These are phyloP conservation scores for Peromyscus melanophrys DNA, from an alignment of 2,797 vertebrate genomes.

Conservation along the genomic window DNA sequence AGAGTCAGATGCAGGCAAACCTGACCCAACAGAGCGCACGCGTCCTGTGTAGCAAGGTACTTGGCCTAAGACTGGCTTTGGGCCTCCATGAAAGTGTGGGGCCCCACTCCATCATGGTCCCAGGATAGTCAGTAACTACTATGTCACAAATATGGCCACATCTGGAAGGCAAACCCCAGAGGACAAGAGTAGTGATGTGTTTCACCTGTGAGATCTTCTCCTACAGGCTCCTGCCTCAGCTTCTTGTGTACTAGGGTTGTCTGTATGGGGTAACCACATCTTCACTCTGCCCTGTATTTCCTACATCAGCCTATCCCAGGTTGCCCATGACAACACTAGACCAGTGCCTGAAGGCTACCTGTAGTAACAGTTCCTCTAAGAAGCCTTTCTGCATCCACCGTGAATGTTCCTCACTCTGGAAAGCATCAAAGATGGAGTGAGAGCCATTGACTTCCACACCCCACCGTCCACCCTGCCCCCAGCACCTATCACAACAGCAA, in stretches of 20 bases:
- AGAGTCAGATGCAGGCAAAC: slow-evolving; percentile 16
- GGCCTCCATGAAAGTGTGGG: neutral
- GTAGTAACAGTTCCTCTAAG: too few relatives aligned
- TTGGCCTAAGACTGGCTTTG: neutral
- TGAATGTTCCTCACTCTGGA: neutral
- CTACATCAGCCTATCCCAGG: neutral
- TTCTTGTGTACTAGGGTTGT: neutral
- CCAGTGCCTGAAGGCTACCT: neutral
- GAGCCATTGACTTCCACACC: neutral
- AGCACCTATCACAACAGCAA: slow-evolving; percentile 16
- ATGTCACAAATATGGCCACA: neutral
- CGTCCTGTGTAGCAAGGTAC: neutral
- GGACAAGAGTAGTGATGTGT: too few relatives aligned
- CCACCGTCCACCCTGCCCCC: neutral
- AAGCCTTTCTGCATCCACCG: neutral
- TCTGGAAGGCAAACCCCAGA: neutral
- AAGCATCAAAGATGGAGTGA: neutral
- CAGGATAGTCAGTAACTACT: neutral
- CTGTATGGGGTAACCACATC: neutral
- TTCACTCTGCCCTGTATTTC: neutral
- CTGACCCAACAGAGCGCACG: neutral
- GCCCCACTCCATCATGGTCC: neutral
- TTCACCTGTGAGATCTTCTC: neutral
- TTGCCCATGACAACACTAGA: neutral
- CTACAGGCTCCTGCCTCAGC: neutral